Conservation (phyloP, 1,140 invertebrate species). For the Drosophila sproati region DNA sequence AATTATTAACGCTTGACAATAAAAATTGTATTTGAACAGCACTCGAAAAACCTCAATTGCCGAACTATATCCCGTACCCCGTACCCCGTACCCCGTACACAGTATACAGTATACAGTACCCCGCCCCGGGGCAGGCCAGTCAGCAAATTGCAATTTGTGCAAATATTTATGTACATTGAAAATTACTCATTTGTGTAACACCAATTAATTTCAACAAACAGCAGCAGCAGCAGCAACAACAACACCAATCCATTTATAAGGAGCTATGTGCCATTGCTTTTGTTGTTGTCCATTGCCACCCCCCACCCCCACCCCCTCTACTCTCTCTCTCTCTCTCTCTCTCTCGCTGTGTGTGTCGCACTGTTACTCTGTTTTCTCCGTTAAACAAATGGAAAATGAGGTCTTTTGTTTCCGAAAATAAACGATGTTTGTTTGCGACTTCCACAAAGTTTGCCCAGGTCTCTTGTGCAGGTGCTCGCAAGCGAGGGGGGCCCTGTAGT, state of each 20-base stretch:
- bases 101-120: background rate
- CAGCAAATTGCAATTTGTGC: conserved; percentile 80
- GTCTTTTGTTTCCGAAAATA: conserved; percentile 80
- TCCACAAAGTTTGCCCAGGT: conserved; percentile 34
- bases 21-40: conserved; percentile 81
- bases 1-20: conserved; percentile 84
- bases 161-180: conserved; percentile 84
- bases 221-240: conserved; percentile 37
- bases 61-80: background rate
- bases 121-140: background rate
- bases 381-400: conserved; percentile 81
- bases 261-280: conserved; percentile 25
- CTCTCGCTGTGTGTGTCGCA: conserved; percentile 12
- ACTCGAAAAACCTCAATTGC: conserved; percentile 46
- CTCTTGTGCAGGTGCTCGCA: conserved; percentile 45
- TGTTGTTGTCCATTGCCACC: conserved; percentile 37
- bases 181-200: conserved; percentile 84
- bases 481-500: background rate
- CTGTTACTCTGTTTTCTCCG: background rate
- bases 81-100: no score
- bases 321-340: conserved; percentile 4
- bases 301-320: background rate
- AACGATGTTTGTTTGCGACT: conserved; percentile 70
- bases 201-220: conserved; percentile 83
- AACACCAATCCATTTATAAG: conserved; percentile 69